Evolutionary conservation across 37 sponge, comb jelly and placozoan genomes (phyloP).

Genomic region (Dysidea cf. avara): DNA sequence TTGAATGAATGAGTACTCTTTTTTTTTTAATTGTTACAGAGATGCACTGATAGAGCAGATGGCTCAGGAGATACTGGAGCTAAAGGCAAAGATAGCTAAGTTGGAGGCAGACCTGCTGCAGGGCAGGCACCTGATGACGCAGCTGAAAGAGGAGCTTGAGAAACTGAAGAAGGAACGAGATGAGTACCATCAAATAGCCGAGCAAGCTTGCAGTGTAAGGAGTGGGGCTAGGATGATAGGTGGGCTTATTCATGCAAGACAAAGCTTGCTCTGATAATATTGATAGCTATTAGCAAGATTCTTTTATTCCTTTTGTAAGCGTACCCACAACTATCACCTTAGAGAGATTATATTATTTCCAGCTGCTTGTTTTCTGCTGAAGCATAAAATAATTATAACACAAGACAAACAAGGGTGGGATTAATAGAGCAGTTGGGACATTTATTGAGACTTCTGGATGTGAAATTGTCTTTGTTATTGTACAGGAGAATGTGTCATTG

Average conservation of each 20-base stretch:
- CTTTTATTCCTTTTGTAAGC: neutral
- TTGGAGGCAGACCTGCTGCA: constrained; percentile 53
- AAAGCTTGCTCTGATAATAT: too few relatives aligned
- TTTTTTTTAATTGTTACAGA: constrained; percentile 39
- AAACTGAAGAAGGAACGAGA: constrained; percentile 61
- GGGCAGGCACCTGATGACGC: constrained; percentile 41
- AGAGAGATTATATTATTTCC: neutral
- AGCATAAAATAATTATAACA: too few relatives aligned
- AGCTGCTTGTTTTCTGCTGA: neutral
- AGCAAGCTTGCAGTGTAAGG: constrained; percentile 79
- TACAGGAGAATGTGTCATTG: constrained; percentile 80
- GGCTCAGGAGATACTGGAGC: constrained; percentile 83
- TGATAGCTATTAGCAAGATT: too few relatives aligned
- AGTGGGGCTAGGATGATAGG: too few relatives aligned
- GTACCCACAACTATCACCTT: neutral
- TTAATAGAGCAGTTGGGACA: too few relatives aligned
- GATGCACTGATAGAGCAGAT: constrained; percentile 85
- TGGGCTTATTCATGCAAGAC: too few relatives aligned
- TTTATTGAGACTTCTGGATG: too few relatives aligned
- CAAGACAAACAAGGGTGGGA: too few relatives aligned
- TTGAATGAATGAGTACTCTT: too few relatives aligned
- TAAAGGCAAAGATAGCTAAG: constrained; percentile 65
- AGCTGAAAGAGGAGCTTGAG: constrained; percentile 32
- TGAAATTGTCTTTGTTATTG: constrained; percentile 10
- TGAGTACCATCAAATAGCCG: constrained; percentile 88